Evolutionary conservation across 2,888 invertebrate genomes (phyloP).

Genomic region (Lissonota sp.): DNA sequence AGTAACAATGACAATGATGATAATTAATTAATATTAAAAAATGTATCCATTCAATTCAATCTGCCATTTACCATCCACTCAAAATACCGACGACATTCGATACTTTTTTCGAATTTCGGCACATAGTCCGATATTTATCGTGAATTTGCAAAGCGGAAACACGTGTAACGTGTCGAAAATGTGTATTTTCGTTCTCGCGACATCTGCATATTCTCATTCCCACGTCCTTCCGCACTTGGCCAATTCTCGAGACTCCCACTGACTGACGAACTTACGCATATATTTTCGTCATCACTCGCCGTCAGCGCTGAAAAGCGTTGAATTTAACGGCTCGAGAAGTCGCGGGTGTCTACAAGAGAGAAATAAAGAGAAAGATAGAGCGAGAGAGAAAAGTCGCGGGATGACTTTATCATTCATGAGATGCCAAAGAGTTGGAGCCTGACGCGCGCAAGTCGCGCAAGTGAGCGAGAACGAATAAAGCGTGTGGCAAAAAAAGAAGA

Average conservation of each 20-base stretch:
- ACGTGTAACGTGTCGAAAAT: conserved; percentile 5
- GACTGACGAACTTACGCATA: conserved; percentile 49
- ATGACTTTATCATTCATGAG: conserved; percentile 77
- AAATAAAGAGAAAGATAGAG: too few species aligned
- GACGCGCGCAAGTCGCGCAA: conserved; percentile 11
- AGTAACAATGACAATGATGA: too few species aligned
- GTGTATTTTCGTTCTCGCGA: conserved; percentile 1
- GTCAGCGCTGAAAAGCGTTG: background rate
- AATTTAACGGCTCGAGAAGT: conserved; percentile 37
- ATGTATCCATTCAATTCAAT: too few species aligned
- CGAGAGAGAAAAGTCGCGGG: conserved; percentile 38
- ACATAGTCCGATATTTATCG: too few species aligned
- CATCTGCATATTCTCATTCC: conserved; percentile 57
- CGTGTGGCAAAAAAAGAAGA: conserved; percentile 1
- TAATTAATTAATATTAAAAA: too few species aligned
- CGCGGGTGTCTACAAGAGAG: background rate
- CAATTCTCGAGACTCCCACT: conserved; percentile 17
- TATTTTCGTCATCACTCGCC: conserved; percentile 69
- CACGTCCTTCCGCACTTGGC: conserved; percentile 48
- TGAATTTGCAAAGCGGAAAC: background rate
- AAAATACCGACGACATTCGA: too few species aligned
- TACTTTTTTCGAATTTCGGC: too few species aligned
- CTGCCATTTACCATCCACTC: too few species aligned
- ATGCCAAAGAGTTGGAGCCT: conserved; percentile 71
- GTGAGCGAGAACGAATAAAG: conserved; percentile 31